These are phyloP conservation scores for Ditylenchus dipsaci DNA, from an alignment of 1,140 invertebrate genomes.

Conservation along the genomic window DNA sequence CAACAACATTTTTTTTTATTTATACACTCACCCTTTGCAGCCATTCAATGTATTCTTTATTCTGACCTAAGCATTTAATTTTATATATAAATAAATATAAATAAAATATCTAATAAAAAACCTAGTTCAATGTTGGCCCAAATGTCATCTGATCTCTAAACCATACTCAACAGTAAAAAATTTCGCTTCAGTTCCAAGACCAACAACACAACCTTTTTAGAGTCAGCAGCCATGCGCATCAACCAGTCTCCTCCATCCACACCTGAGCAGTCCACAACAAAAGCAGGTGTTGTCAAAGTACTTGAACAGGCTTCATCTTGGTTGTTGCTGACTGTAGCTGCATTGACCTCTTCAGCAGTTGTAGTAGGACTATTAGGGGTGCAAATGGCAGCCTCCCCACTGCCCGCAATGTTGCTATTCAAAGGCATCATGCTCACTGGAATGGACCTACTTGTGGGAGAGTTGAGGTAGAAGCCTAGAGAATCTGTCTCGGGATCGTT, in stretches of 20 bases:
- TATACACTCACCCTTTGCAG: conserved; percentile 11
- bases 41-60: conserved; percentile 38
- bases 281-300: too few species aligned
- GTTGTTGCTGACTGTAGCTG: not conserved
- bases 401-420: not conserved
- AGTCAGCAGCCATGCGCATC: conserved; percentile 28
- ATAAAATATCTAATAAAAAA: not conserved
- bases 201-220: conserved; percentile 14
- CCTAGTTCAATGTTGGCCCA: conserved; percentile 15
- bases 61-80: conserved; percentile 5
- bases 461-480: conserved; percentile 31
- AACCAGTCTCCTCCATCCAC: too few species aligned
- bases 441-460: conserved; percentile 11
- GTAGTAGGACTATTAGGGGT: not conserved
- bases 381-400: not conserved
- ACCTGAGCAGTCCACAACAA: too few species aligned
- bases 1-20: not conserved
- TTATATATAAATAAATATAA: not conserved
- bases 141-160: conserved; percentile 32
- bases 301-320: not conserved
- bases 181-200: too few species aligned
- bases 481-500: conserved; percentile 32
- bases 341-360: not conserved
- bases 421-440: not conserved
- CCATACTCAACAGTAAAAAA: too few species aligned